Evolutionary conservation across 1,140 invertebrate species (phyloP).

Genomic region (Trichomalopsis sarcophagae): DNA sequence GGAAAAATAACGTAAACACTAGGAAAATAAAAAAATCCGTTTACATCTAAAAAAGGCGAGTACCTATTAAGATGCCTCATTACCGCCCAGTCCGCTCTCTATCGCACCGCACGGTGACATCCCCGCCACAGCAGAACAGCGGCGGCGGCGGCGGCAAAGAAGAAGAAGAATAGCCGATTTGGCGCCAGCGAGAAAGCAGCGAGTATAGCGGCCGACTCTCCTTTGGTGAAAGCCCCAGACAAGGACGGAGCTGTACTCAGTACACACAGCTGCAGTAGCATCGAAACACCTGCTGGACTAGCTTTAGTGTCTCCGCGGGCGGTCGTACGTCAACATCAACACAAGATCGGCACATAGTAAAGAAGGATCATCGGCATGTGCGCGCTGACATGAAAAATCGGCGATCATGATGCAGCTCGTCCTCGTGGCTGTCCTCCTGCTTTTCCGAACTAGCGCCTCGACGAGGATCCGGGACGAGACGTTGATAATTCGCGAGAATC

Average conservation of each 20-base stretch:
- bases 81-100: neutral
- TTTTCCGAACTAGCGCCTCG: neutral
- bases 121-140: neutral
- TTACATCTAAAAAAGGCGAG: neutral
- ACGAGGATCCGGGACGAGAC: neutral
- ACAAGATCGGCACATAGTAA: neutral
- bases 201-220: slow-evolving; percentile 12
- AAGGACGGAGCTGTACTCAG: neutral
- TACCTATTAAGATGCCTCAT: neutral
- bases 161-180: slow-evolving; percentile 18
- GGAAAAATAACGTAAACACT: neutral
- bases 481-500: neutral
- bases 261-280: neutral
- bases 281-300: neutral
- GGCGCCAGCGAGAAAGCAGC: slow-evolving; percentile 34
- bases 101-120: neutral
- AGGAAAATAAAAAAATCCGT: neutral
- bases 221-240: slow-evolving; percentile 37
- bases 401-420: neutral
- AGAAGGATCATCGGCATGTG: neutral
- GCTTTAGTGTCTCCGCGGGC: slow-evolving; percentile 36
- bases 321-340: slow-evolving; percentile 4
- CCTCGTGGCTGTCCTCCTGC: neutral
- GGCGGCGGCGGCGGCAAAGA: neutral
- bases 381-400: slow-evolving; percentile 11